phyloP scores from a whole-genome alignment of 2,113 vertebrate genomes.

The Stegostoma tigrinum region DNA sequence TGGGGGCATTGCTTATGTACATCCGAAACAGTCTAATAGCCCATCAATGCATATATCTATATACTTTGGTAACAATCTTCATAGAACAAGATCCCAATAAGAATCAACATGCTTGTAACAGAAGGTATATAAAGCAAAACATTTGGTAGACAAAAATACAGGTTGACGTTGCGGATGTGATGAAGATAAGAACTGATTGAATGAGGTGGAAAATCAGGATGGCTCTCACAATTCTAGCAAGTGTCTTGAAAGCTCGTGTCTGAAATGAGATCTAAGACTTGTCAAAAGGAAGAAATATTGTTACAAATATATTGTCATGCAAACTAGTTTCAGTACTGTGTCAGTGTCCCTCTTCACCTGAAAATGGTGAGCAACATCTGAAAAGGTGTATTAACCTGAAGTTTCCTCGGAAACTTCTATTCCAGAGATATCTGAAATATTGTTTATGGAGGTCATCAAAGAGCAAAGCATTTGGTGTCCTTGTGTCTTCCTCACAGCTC shows the following conservation, averaged over 20 bases:
- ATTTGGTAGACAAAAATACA: neutral
- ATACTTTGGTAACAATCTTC: neutral
- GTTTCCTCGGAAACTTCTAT: neutral
- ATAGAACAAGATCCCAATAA: neutral
- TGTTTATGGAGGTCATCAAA: neutral
- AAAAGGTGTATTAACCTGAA: neutral
- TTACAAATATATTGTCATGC: neutral
- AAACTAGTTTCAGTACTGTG: neutral
- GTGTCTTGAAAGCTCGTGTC: neutral
- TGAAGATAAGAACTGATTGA: neutral
- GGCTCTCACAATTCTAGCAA: neutral
- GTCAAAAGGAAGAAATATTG: neutral
- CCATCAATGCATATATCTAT: neutral
- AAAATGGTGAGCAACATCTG: neutral
- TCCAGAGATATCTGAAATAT: neutral
- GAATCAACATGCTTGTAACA: too few relatives aligned
- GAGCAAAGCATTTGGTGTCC: neutral
- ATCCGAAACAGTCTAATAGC: neutral
- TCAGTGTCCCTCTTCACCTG: neutral
- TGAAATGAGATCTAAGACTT: neutral
- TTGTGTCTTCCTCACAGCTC: neutral
- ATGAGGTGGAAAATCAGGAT: neutral
- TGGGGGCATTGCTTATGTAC: neutral
- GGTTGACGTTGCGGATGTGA: neutral
- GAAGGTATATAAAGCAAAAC: neutral